Conservation (phyloP, 1,140 invertebrate species). For the Pachyrhynchus sulphureomaculatus region DNA sequence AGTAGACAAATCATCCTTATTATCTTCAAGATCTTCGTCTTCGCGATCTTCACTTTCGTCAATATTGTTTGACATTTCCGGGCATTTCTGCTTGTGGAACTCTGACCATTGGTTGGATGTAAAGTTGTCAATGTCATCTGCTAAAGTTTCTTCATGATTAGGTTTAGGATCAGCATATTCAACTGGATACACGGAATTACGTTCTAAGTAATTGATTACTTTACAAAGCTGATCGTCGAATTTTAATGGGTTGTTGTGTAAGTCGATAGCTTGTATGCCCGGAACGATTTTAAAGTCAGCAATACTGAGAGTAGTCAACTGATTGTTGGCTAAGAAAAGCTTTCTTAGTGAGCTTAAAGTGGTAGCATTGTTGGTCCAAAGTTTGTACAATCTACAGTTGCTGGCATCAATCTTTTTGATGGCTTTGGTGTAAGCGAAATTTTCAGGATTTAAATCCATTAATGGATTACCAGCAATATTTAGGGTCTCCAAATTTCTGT, state of each 20-base stretch:
- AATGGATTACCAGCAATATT: conserved; percentile 71
- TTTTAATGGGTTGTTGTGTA: conserved; percentile 64
- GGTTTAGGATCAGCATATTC: conserved; percentile 10
- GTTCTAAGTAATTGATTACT: conserved; percentile 59
- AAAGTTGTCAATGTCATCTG: conserved; percentile 30
- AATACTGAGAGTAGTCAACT: conserved; percentile 57
- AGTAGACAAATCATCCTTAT: conserved; percentile 29
- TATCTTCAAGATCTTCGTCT: conserved; percentile 39
- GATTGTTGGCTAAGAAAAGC: conserved; percentile 61
- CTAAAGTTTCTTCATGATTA: conserved; percentile 6
- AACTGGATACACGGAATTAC: conserved; percentile 53
- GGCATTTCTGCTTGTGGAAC: conserved; percentile 21
- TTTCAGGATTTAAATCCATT: conserved; percentile 61
- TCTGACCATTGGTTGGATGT: conserved; percentile 21
- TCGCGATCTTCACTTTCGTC: conserved; percentile 45
- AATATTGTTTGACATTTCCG: conserved; percentile 18
- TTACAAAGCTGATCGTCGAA: conserved; percentile 62
- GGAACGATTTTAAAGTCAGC: conserved; percentile 60
- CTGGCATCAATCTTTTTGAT: conserved; percentile 65
- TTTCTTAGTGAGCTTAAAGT: conserved; percentile 55
- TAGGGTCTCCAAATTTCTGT: conserved; percentile 63
- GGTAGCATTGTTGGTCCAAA: conserved; percentile 61
- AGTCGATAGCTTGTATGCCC: conserved; percentile 61
- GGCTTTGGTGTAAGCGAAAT: conserved; percentile 61
- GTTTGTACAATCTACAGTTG: conserved; percentile 60